These are phyloP conservation scores for Grammomys dolichurus DNA, from an alignment of 2,113 vertebrate genomes.

Conservation along the genomic window DNA sequence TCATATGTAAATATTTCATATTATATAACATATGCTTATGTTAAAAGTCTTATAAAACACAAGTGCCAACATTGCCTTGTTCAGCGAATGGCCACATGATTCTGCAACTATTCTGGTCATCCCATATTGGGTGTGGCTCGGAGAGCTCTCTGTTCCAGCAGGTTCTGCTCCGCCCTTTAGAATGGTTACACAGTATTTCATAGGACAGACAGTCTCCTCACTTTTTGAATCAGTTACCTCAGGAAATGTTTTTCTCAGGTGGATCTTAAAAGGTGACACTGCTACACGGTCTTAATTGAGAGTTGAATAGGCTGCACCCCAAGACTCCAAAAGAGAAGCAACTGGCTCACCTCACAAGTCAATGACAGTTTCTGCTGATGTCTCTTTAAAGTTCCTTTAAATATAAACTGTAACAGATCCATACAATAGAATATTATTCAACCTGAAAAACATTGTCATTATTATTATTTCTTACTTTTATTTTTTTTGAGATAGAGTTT, in stretches of 20 bases:
- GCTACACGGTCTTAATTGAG: background rate
- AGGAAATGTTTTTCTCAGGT: background rate
- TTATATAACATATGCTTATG: background rate
- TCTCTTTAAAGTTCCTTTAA: too few species aligned
- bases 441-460: too few species aligned
- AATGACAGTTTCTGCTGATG: background rate
- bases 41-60: background rate
- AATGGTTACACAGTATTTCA: background rate
- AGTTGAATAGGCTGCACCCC: background rate
- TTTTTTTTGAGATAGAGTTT: too few species aligned
- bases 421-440: too few species aligned
- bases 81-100: background rate
- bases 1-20: background rate
- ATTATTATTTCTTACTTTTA: too few species aligned
- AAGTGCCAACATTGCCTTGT: background rate
- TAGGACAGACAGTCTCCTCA: background rate
- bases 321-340: background rate
- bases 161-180: background rate
- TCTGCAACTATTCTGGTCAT: background rate
- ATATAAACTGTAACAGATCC: too few species aligned
- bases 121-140: background rate
- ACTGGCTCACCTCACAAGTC: background rate
- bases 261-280: background rate
- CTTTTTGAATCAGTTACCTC: background rate
- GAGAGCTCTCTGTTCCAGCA: background rate